Evolutionary conservation across 2,797 vertebrate species (phyloP).

Genomic region (Onychomys arenicola): DNA sequence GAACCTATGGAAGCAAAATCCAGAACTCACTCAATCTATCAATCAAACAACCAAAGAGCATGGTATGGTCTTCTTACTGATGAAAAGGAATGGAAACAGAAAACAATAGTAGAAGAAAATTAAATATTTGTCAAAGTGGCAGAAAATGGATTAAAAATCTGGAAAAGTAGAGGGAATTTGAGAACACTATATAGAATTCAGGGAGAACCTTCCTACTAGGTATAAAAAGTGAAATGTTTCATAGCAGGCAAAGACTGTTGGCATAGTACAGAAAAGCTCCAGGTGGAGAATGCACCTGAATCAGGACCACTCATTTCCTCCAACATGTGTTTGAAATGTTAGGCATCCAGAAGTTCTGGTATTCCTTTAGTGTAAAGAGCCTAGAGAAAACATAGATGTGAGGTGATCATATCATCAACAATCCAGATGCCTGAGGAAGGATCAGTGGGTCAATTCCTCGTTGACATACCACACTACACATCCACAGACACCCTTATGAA

Average conservation of each 20-base stretch:
- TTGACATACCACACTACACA: background rate
- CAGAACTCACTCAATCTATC: background rate
- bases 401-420: background rate
- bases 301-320: background rate
- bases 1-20: background rate
- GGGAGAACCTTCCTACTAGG: background rate
- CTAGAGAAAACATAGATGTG: background rate
- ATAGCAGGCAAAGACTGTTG: background rate
- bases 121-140: background rate
- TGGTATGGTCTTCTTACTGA: background rate
- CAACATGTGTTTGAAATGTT: background rate
- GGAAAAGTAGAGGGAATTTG: background rate
- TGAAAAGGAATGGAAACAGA: background rate
- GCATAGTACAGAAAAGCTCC: background rate
- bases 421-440: background rate
- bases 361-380: background rate
- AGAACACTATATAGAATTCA: background rate
- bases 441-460: background rate
- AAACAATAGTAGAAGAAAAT: background rate
- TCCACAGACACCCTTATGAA: background rate
- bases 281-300: background rate
- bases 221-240: background rate
- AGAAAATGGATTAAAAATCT: background rate
- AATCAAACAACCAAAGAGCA: background rate
- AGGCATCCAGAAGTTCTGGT: background rate